Evolutionary conservation across 2,113 vertebrate species (phyloP).

Genomic region (Mesembrinibis cayennensis): DNA sequence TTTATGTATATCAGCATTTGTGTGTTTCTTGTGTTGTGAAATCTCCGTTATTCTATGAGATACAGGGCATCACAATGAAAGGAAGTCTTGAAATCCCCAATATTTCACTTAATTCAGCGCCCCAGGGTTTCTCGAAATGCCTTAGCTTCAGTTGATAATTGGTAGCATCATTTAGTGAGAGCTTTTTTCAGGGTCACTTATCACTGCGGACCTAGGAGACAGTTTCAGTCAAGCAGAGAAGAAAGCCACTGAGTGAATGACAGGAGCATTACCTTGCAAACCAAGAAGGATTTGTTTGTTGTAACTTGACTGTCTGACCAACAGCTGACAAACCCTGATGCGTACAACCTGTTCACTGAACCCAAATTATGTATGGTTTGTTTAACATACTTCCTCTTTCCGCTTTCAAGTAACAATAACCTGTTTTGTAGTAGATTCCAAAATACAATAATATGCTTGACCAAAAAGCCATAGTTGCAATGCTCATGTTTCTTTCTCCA

Average conservation of each 20-base stretch:
- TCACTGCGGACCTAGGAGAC: not conserved
- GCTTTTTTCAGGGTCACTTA: slow-evolving; percentile 33
- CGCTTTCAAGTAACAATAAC: not conserved
- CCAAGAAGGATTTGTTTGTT: not conserved
- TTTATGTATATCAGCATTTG: not conserved
- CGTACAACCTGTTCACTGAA: not conserved
- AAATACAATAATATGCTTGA: not conserved
- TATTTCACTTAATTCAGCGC: not conserved
- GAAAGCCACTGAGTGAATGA: not conserved
- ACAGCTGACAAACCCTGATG: not conserved
- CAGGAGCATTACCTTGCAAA: not conserved
- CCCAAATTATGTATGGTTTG: not conserved
- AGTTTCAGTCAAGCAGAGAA: not conserved
- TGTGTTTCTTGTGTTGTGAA: not conserved
- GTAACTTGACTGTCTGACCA: not conserved
- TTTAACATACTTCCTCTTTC: not conserved
- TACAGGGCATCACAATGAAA: not conserved
- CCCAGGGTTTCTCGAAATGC: not conserved
- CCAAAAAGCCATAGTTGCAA: not conserved
- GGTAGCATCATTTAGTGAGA: not conserved
- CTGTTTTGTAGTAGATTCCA: not conserved
- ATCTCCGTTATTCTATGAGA: not conserved
- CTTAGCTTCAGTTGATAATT: not conserved
- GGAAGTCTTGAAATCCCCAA: not conserved
- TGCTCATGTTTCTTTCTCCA: not conserved